phyloP scores from a whole-genome alignment of 2,888 invertebrate genomes.

The Drosophila imparisetae region DNA sequence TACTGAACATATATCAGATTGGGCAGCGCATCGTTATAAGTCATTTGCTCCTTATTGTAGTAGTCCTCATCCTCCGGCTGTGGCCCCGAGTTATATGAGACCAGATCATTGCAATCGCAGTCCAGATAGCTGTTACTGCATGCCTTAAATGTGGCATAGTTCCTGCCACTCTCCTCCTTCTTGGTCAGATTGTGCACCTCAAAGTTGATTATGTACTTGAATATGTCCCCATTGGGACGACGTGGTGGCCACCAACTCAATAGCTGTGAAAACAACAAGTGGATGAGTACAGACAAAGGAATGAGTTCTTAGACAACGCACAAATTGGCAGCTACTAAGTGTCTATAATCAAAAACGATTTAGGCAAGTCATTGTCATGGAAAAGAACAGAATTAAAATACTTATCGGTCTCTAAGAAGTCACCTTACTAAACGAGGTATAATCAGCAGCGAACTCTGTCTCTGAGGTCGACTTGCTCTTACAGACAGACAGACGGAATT shows the following conservation, averaged over 20 bases:
- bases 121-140: slow-evolving; percentile 31
- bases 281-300: neutral
- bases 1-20: slow-evolving; percentile 81
- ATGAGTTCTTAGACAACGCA: neutral
- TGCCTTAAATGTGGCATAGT: slow-evolving; percentile 34
- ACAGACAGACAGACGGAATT: neutral
- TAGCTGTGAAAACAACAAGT: slow-evolving; percentile 45
- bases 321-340: neutral
- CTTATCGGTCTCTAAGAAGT: neutral
- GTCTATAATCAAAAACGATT: neutral
- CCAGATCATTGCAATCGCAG: slow-evolving; percentile 58
- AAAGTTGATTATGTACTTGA: slow-evolving; percentile 70
- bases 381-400: neutral
- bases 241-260: slow-evolving; percentile 83
- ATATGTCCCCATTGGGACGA: slow-evolving; percentile 75
- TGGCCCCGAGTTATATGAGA: slow-evolving; percentile 67
- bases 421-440: neutral
- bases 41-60: slow-evolving; percentile 71
- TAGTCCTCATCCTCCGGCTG: slow-evolving; percentile 76
- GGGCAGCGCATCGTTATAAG: slow-evolving; percentile 70
- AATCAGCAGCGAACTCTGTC: neutral
- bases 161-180: slow-evolving; percentile 31
- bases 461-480: neutral
- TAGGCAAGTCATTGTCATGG: neutral
- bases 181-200: slow-evolving; percentile 50